phyloP scores from a whole-genome alignment of 2,888 invertebrate genomes.

The Calameuta idolon region DNA sequence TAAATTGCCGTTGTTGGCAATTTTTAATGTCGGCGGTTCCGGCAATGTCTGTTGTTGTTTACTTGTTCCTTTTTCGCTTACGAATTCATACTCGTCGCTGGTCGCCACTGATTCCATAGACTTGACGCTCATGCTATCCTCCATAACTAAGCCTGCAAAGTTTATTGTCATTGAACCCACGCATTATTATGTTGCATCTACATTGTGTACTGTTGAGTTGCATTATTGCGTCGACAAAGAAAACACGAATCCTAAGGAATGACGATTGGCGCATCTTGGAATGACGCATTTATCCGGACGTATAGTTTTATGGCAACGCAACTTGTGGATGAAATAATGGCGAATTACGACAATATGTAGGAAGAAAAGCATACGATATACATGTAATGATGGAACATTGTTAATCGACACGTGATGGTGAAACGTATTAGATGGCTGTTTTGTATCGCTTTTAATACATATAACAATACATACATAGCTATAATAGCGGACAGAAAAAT shows the following conservation, averaged over 20 bases:
- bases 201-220: neutral
- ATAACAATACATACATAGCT: neutral
- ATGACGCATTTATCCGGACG: neutral
- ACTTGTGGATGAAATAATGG: neutral
- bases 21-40: conserved; percentile 72
- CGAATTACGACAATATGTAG: neutral
- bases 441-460: neutral
- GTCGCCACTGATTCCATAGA: conserved; percentile 77
- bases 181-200: neutral
- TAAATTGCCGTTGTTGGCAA: conserved; percentile 75
- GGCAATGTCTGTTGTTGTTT: conserved; percentile 51
- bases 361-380: neutral
- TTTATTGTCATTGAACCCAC: neutral
- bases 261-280: neutral
- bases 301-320: neutral
- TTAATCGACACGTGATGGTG: neutral
- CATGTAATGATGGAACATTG: neutral
- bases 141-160: conserved; percentile 69
- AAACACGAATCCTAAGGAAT: neutral
- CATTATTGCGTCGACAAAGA: neutral
- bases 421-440: neutral
- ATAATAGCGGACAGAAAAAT: neutral
- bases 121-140: conserved; percentile 76
- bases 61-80: conserved; percentile 69
- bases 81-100: conserved; percentile 79